phyloP scores from a whole-genome alignment of 1,140 invertebrate species.

The Rhagoletis zephyria region DNA sequence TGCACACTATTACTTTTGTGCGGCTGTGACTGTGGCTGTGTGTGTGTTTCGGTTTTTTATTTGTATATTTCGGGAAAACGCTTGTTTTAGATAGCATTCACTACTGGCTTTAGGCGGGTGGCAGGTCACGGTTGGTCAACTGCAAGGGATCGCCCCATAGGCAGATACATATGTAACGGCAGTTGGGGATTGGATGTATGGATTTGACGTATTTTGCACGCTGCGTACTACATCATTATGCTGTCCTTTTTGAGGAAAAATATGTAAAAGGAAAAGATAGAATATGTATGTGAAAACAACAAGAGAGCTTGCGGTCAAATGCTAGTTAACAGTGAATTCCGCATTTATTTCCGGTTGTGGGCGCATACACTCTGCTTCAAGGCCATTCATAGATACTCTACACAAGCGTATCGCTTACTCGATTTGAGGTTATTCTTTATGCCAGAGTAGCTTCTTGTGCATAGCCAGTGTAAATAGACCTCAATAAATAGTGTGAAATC shows the following conservation, averaged over 20 bases:
- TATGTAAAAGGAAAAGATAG: background rate
- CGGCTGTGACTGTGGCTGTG: background rate
- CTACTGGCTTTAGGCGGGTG: background rate
- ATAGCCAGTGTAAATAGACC: background rate
- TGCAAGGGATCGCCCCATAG: background rate
- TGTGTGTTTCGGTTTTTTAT: background rate
- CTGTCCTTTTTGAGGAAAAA: background rate
- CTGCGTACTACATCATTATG: background rate
- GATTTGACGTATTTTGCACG: background rate
- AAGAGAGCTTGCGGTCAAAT: constrained; percentile 3
- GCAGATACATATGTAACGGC: background rate
- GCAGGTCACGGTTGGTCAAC: background rate
- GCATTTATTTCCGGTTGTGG: background rate
- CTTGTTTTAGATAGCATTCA: constrained; percentile 24
- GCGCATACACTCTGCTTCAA: background rate
- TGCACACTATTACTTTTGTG: background rate
- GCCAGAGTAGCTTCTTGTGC: background rate
- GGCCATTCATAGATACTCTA: background rate
- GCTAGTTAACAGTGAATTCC: constrained; percentile 2
- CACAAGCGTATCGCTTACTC: background rate
- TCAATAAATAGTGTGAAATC: constrained; percentile 9
- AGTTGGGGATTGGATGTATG: background rate
- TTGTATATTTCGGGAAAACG: background rate
- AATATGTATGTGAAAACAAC: background rate
- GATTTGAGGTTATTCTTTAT: background rate